These are phyloP conservation scores for Pararge aegeria DNA, from an alignment of 1,140 invertebrate genomes.

Conservation along the genomic window DNA sequence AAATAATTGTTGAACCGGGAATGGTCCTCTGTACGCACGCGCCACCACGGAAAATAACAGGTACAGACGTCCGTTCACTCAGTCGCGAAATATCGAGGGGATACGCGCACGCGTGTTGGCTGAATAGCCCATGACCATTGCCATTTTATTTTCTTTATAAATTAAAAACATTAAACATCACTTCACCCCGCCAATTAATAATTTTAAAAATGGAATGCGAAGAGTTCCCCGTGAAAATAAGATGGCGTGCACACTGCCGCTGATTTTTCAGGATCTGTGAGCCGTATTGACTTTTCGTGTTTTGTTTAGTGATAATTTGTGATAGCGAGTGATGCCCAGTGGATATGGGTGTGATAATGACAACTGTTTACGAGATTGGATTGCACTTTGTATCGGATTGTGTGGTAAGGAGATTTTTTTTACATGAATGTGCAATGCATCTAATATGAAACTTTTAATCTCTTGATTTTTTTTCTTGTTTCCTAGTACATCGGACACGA, in stretches of 20 bases:
- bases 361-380: conserved; percentile 67
- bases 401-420: conserved; percentile 43
- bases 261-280: conserved; percentile 40
- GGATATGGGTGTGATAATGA: conserved; percentile 71
- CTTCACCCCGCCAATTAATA: conserved; percentile 42
- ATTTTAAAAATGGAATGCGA: conserved; percentile 46
- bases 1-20: conserved; percentile 35
- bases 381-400: conserved; percentile 56
- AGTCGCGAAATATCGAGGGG: conserved; percentile 55
- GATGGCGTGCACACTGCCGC: conserved; percentile 32
- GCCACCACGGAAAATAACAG: conserved; percentile 65
- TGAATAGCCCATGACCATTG: conserved; percentile 30
- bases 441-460: too few species aligned
- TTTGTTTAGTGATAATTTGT: conserved; percentile 72
- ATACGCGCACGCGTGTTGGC: conserved; percentile 54
- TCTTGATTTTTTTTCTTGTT: too few species aligned
- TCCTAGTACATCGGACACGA: too few species aligned
- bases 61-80: conserved; percentile 54
- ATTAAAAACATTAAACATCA: conserved; percentile 51
- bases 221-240: conserved; percentile 21
- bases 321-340: conserved; percentile 68
- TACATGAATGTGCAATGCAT: background rate
- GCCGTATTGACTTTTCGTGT: conserved; percentile 67
- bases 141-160: conserved; percentile 28
- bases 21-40: conserved; percentile 57